Percentiles rank a stretch among this genome's conserved stretches.
Conservation (phyloP, 1,140 invertebrate species). For the Drosophila pseudoobscura region DNA sequence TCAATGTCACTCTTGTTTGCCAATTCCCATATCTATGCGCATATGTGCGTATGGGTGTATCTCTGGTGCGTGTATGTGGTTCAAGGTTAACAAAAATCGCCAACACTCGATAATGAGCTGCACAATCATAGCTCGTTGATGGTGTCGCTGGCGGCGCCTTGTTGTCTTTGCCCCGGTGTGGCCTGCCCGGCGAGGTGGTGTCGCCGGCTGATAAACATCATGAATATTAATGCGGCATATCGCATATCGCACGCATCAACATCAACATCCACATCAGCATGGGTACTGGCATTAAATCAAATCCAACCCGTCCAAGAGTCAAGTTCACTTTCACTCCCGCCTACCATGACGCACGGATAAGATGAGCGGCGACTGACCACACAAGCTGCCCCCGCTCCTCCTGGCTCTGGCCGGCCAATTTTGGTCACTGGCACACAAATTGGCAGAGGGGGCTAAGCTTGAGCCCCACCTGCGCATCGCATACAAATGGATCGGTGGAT, state of each 20-base stretch:
- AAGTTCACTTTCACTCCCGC: conserved; percentile 79
- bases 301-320: conserved; percentile 60
- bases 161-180: conserved; percentile 46
- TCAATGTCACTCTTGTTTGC: conserved; percentile 53
- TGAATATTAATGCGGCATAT: conserved; percentile 73
- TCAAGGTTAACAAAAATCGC: conserved; percentile 73
- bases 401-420: conserved; percentile 52
- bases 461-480: conserved; percentile 44
- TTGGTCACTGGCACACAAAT: conserved; percentile 72
- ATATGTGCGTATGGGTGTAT: not conserved
- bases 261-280: conserved; percentile 21
- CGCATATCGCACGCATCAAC: conserved; percentile 17
- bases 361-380: conserved; percentile 7
- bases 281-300: conserved; percentile 39
- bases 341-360: conserved; percentile 61
- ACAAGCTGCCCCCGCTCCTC: conserved; percentile 12
- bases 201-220: conserved; percentile 60
- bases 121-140: conserved; percentile 48
- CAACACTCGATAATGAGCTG: conserved; percentile 68
- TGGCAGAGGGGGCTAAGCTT: not conserved
- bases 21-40: conserved; percentile 41
- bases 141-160: conserved; percentile 17
- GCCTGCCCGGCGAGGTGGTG: conserved; percentile 7
- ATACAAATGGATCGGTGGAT: conserved; percentile 64
- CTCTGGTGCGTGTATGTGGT: conserved; percentile 51